phyloP scores from a whole-genome alignment of 2,113 vertebrate genomes.

The Acrocephalus arundinaceus region DNA sequence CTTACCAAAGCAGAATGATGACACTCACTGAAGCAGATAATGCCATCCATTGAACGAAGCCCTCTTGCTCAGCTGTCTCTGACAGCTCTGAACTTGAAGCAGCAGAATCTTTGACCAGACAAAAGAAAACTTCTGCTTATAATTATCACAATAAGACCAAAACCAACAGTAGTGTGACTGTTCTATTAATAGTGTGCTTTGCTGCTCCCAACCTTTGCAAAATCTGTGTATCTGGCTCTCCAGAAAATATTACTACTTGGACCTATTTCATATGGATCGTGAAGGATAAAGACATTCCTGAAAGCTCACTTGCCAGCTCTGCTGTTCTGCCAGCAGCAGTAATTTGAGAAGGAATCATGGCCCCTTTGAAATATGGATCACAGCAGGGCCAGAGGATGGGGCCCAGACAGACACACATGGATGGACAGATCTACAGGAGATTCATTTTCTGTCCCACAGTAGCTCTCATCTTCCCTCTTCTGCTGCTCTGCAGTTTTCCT shows the following conservation, averaged over 20 bases:
- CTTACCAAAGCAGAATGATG: background rate
- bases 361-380: conserved; percentile 12
- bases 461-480: background rate
- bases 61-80: background rate
- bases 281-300: conserved; percentile 32
- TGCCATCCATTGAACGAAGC: background rate
- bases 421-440: background rate
- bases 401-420: background rate
- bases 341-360: conserved; percentile 31
- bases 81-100: background rate
- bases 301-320: conserved; percentile 12
- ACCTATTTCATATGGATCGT: background rate
- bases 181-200: conserved; percentile 35
- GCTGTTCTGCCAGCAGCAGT: conserved; percentile 24
- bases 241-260: conserved; percentile 42
- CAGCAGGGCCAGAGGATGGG: background rate
- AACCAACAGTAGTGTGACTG: background rate
- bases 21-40: background rate
- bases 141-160: conserved; percentile 22
- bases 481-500: background rate
- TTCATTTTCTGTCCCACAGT: background rate
- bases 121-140: conserved; percentile 26
- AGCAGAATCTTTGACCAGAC: background rate
- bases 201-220: conserved; percentile 17
- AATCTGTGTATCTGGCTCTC: conserved; percentile 32